Evolutionary conservation across 2,113 vertebrate genomes (phyloP), one percentile per base, ranked within the genome.

Genomic region (Vulpes ferrilata): DNA sequence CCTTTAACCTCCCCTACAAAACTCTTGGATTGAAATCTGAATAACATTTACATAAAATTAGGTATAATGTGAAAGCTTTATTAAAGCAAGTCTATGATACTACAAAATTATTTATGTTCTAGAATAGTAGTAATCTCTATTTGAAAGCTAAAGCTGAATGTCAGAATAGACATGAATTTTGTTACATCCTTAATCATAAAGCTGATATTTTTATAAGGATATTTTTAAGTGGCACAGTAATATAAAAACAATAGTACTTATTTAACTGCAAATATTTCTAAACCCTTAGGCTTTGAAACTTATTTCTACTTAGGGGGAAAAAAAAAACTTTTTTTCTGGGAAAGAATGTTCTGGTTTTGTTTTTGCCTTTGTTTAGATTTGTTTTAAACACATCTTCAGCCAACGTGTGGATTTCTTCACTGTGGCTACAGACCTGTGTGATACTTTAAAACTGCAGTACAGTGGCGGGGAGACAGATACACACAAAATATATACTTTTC

Each of bases 41-140:
- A 98, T 98, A 96, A 60, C 88, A 98, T 97, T 90, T 81, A 87
- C 23, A 97, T 98, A 98, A 96, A 98, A 98, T 97, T 88, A 98
- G 86, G 94, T 96, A 91, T 51, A 95, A 96, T 93, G 93, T 92
- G 92, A 94, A 97, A 94, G 73, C 73, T 82, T 96, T 98, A 97
- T 98, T 98, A 95, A 94, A 92, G 76, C 73, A 97, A 96, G 94
- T 94, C 53, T 80, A 95, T n/a, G 74, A 96, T 83, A 79, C 74
- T 95, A 88, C 80, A 93, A 97, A 96, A 95, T 98, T 96, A 97
- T 98, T 96, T 98, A 82, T 69, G 59, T 87, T 35, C 93, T 97
- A 59, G 95, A 95, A 92, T 57, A 65, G 65, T 76, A 67, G 65
- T 32, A 85, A 91, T 91, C 65, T 67, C 84, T 60, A 76, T 35